Evolutionary conservation across 2,113 vertebrate genomes (phyloP).

Genomic region (Aptenodytes forsteri): DNA sequence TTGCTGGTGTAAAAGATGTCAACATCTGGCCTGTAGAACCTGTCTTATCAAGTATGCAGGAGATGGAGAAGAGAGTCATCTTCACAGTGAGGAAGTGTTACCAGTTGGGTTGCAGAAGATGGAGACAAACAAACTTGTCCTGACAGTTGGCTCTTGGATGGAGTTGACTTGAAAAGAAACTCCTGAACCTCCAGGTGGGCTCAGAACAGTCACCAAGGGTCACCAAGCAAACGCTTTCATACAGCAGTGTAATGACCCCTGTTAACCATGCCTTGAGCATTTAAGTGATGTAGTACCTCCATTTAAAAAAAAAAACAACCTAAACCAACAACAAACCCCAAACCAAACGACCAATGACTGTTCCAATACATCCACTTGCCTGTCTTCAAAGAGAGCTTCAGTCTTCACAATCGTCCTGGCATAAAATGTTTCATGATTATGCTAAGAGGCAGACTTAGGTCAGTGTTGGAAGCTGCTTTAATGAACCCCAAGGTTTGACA

Average conservation of each 20-base stretch:
- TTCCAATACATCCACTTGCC: background rate
- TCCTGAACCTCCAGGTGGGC: background rate
- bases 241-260: background rate
- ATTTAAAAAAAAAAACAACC: background rate
- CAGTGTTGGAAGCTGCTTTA: background rate
- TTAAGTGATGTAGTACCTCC: background rate
- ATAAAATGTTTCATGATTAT: background rate
- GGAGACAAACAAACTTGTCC: background rate
- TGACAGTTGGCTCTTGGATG: background rate
- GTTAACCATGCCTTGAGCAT: background rate
- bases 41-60: background rate
- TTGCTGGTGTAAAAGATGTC: background rate
- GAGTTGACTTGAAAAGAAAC: background rate
- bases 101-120: background rate
- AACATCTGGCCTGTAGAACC: background rate
- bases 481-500: background rate
- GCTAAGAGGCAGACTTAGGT: background rate
- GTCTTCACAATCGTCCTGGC: background rate
- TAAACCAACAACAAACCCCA: background rate
- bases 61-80: background rate
- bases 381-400: background rate
- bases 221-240: background rate
- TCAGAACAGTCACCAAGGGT: background rate
- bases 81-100: background rate
- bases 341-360: background rate